phyloP scores from a whole-genome alignment of 2,888 invertebrate species.

The Ceraclea dissimilis region DNA sequence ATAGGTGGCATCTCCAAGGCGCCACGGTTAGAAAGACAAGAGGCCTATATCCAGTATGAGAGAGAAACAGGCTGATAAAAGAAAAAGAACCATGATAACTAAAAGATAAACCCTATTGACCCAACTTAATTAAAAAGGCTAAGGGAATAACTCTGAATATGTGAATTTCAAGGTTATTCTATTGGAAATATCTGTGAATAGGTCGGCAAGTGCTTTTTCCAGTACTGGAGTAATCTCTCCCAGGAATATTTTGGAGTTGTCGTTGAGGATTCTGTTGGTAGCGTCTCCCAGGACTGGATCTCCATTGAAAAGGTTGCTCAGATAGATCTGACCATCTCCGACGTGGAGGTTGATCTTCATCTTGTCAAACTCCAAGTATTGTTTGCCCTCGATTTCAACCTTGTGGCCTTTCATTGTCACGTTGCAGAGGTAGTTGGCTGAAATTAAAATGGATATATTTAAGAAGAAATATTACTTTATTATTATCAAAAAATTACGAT shows the following conservation, averaged over 20 bases:
- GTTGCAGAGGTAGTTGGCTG: conserved; percentile 59
- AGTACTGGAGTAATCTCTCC: conserved; percentile 60
- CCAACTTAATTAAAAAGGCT: conserved; percentile 14
- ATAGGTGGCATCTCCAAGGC: too few relatives aligned
- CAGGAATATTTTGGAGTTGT: conserved; percentile 59
- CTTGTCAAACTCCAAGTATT: conserved; percentile 55
- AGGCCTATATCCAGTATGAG: too few relatives aligned
- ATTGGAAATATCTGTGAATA: conserved; percentile 63
- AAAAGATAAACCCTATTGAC: too few relatives aligned
- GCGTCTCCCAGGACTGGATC: conserved; percentile 58
- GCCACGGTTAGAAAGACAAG: too few relatives aligned
- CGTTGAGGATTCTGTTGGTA: conserved; percentile 59
- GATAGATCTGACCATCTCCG: conserved; percentile 51
- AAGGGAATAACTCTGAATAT: conserved; percentile 62
- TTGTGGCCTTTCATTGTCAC: conserved; percentile 57
- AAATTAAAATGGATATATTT: too few relatives aligned
- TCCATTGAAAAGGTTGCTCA: conserved; percentile 60
- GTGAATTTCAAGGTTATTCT: conserved; percentile 61
- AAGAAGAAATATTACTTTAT: background rate
- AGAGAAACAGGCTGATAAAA: too few relatives aligned
- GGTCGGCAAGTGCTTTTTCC: conserved; percentile 54
- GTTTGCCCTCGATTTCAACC: conserved; percentile 47
- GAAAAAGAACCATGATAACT: too few relatives aligned
- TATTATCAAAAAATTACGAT: background rate
- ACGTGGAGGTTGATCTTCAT: conserved; percentile 55